These are phyloP conservation scores for Tyria jacobaeae DNA, from an alignment of 2,888 invertebrate genomes.

Conservation along the genomic window DNA sequence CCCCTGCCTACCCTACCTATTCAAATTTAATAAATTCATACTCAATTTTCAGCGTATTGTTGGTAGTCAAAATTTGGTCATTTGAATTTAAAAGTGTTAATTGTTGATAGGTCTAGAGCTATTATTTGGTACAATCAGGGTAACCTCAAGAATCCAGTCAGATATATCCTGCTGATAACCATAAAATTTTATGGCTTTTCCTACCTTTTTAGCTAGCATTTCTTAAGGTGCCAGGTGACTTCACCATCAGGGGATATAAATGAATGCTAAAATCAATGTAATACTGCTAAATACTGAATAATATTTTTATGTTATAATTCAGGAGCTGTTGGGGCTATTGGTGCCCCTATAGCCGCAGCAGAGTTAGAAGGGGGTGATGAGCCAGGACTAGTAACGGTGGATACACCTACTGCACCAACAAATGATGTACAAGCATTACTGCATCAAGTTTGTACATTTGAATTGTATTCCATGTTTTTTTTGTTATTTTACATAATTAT, in stretches of 20 bases:
- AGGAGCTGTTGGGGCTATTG: conserved; percentile 75
- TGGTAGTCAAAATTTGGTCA: neutral
- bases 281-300: neutral
- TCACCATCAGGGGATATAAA: no score
- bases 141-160: no score
- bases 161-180: no score
- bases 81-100: no score
- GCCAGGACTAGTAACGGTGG: conserved; percentile 91
- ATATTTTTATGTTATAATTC: conserved; percentile 5
- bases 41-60: neutral
- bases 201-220: no score
- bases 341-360: conserved; percentile 88
- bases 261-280: neutral
- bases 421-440: conserved; percentile 90
- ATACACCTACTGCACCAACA: conserved; percentile 90
- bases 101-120: no score
- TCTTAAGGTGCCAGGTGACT: no score
- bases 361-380: conserved; percentile 95
- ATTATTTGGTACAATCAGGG: no score
- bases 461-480: no score
- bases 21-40: neutral
- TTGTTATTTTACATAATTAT: no score
- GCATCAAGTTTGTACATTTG: conserved; percentile 84
- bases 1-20: no score
- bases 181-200: no score